phyloP scores from a whole-genome alignment of 2,888 invertebrate genomes.

The Cosmorhoe ocellata region DNA sequence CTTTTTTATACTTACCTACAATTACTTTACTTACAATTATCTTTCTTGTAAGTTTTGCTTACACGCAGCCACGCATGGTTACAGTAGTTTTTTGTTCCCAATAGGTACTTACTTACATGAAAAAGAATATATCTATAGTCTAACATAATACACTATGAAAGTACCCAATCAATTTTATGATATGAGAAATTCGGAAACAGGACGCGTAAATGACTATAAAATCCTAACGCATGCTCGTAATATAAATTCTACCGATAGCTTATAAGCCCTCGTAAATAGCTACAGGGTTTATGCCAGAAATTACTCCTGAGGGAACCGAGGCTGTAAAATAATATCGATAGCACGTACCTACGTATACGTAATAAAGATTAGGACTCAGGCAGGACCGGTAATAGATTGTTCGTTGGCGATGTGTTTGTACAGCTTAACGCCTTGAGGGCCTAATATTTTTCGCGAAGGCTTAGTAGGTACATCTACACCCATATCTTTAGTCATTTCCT shows the following conservation, averaged over 20 bases:
- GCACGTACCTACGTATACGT: constrained; percentile 42
- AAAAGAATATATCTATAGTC: no score
- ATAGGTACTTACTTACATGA: no score
- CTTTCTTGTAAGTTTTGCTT: no score
- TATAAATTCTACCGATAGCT: constrained; percentile 68
- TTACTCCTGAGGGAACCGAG: constrained; percentile 57
- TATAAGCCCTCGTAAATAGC: constrained; percentile 65
- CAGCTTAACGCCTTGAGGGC: constrained; percentile 48
- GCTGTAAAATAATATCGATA: constrained; percentile 59
- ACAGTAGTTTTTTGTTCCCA: no score
- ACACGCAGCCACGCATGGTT: no score
- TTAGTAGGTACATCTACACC: constrained; percentile 14
- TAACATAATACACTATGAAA: constrained; percentile 5
- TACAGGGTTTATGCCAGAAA: constrained; percentile 58
- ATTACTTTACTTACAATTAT: no score
- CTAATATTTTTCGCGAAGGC: constrained; percentile 38
- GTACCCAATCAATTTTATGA: constrained; percentile 18
- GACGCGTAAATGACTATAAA: constrained; percentile 36
- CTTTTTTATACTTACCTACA: no score
- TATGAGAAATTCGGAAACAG: constrained; percentile 25
- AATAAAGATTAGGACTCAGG: constrained; percentile 57
- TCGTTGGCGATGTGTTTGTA: constrained; percentile 36
- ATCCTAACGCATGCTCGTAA: constrained; percentile 41
- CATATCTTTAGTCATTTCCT: no score
- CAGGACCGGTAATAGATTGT: constrained; percentile 49